These are phyloP conservation scores for Hiodon alosoides DNA, from an alignment of 2,113 vertebrate genomes.

Conservation along the genomic window DNA sequence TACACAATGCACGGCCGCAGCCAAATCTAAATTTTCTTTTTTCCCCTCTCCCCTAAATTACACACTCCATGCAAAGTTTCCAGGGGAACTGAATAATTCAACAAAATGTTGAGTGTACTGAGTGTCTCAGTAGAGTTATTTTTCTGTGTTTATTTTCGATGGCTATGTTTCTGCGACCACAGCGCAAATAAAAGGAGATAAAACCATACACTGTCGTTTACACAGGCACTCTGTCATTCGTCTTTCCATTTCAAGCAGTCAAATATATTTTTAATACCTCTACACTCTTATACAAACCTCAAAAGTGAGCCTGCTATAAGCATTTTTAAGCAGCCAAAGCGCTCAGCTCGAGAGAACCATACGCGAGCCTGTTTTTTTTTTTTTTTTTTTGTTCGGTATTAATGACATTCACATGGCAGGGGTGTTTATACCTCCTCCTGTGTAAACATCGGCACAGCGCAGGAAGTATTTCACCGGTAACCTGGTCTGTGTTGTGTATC, in stretches of 20 bases:
- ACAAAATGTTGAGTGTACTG: too few relatives aligned
- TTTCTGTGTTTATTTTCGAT: too few relatives aligned
- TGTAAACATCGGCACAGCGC: constrained; percentile 43
- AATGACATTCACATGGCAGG: constrained; percentile 45
- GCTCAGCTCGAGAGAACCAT: background rate
- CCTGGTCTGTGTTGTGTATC: constrained; percentile 16
- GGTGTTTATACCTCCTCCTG: constrained; percentile 36
- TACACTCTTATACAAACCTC: background rate
- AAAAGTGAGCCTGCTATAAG: background rate
- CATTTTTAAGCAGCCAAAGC: background rate
- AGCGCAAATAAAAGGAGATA: too few relatives aligned
- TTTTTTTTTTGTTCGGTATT: constrained; percentile 43
- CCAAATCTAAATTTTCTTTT: too few relatives aligned
- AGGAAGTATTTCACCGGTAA: constrained; percentile 24
- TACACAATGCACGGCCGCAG: constrained; percentile 30
- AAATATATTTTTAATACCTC: background rate
- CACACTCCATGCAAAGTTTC: too few relatives aligned
- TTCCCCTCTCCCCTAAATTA: too few relatives aligned
- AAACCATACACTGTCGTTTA: too few relatives aligned
- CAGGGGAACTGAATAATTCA: too few relatives aligned
- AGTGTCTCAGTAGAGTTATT: too few relatives aligned
- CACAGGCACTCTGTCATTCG: too few relatives aligned
- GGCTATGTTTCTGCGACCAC: too few relatives aligned
- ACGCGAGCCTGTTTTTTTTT: constrained; percentile 33
- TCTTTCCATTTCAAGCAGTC: background rate